Conservation (phyloP, 2,797 vertebrate genomes). For the Euphonia xanthogaster region DNA sequence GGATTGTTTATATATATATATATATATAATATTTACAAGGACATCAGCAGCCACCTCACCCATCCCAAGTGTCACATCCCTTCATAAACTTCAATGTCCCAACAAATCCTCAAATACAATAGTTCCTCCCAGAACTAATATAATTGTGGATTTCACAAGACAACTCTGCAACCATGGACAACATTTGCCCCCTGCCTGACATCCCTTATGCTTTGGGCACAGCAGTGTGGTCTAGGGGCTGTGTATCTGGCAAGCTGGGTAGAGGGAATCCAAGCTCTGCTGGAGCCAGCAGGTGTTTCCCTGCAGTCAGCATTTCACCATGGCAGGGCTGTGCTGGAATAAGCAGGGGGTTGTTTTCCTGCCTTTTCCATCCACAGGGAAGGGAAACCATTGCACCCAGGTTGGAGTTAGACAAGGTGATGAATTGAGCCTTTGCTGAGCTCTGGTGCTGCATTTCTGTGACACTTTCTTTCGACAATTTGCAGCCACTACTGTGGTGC, state of each 20-base stretch:
- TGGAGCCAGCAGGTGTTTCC: not conserved
- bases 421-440: not conserved
- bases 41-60: not conserved
- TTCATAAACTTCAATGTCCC: not conserved
- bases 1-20: not conserved
- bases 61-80: not conserved
- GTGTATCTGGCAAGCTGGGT: not conserved
- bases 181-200: not conserved
- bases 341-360: not conserved
- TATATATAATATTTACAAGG: not conserved
- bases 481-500: fast-evolving
- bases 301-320: not conserved
- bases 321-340: not conserved
- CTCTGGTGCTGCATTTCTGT: not conserved
- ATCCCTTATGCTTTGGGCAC: not conserved
- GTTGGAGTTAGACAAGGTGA: not conserved
- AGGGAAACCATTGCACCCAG: not conserved
- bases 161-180: not conserved
- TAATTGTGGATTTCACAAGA: not conserved
- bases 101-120: not conserved
- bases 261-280: not conserved
- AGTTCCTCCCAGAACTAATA: not conserved
- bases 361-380: not conserved
- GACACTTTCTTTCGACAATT: not conserved
- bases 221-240: fast-evolving